phyloP scores from a whole-genome alignment of 2,888 invertebrate genomes.

The Mycogona germanica region DNA sequence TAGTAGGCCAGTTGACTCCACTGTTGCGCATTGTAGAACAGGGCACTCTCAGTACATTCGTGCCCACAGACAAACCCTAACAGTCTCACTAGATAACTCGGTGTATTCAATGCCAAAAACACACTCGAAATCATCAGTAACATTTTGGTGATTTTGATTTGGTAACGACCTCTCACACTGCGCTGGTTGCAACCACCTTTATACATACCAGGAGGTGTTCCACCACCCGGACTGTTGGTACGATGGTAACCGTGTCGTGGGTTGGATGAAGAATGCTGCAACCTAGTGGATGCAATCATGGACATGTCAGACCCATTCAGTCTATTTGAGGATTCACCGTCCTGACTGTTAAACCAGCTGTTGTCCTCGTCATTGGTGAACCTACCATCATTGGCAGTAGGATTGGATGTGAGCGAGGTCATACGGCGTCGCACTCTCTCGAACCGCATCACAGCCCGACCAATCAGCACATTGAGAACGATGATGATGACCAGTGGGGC shows the following conservation, averaged over 20 bases:
- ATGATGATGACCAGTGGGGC: constrained; percentile 57
- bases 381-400: neutral
- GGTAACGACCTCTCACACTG: constrained; percentile 19
- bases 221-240: neutral
- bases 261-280: neutral
- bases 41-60: neutral
- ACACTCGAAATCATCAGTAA: constrained; percentile 65
- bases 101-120: constrained; percentile 55
- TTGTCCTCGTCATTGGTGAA: neutral
- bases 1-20: neutral
- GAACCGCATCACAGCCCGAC: constrained; percentile 44
- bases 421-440: constrained; percentile 1
- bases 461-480: constrained; percentile 56
- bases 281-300: neutral
- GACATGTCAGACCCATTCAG: too few species aligned
- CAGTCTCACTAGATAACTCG: constrained; percentile 2
- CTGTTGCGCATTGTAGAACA: constrained; percentile 30
- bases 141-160: constrained; percentile 54
- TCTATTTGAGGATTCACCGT: neutral
- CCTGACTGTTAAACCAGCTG: neutral
- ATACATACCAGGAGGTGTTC: too few species aligned
- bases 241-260: neutral
- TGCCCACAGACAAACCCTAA: neutral
- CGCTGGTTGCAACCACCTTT: neutral
- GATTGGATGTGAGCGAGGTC: neutral